phyloP scores from a whole-genome alignment of 37 sponge, comb jelly and placozoan genomes.

The Ephydatia muelleri region DNA sequence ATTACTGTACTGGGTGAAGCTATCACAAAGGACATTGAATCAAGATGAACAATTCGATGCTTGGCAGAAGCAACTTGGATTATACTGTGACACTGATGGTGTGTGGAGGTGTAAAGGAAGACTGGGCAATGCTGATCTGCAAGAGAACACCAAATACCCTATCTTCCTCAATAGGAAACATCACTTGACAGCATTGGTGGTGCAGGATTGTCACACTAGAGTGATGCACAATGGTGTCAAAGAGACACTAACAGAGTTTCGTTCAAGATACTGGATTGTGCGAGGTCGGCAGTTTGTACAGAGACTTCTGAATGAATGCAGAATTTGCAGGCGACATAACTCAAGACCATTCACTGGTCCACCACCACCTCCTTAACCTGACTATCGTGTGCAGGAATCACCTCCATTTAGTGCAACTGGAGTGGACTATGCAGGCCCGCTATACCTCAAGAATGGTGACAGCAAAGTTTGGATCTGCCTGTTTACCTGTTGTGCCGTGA shows the following conservation, averaged over 20 bases:
- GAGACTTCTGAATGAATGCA: neutral
- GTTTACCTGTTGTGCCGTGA: conserved; percentile 27
- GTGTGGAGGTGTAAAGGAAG: conserved; percentile 22
- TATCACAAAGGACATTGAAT: neutral
- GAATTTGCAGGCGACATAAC: conserved; percentile 1
- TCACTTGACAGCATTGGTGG: conserved; percentile 5
- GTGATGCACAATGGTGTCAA: conserved; percentile 34
- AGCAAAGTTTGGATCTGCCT: conserved; percentile 19
- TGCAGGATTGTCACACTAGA: neutral
- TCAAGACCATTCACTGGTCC: neutral
- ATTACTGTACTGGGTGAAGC: neutral
- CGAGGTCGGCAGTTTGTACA: conserved; percentile 4
- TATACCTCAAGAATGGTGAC: neutral
- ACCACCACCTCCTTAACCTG: neutral
- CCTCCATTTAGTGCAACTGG: conserved; percentile 18
- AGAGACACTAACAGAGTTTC: conserved; percentile 18
- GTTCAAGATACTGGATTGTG: conserved; percentile 15
- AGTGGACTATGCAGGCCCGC: too few relatives aligned
- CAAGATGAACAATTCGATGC: neutral
- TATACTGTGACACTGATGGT: neutral
- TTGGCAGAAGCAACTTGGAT: conserved; percentile 15
- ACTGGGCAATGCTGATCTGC: neutral
- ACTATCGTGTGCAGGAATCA: neutral
- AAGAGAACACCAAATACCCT: neutral
- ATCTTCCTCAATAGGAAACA: conserved; percentile 4